Conservation (phyloP, 1,140 invertebrate species). For the Drosophila insularis region DNA sequence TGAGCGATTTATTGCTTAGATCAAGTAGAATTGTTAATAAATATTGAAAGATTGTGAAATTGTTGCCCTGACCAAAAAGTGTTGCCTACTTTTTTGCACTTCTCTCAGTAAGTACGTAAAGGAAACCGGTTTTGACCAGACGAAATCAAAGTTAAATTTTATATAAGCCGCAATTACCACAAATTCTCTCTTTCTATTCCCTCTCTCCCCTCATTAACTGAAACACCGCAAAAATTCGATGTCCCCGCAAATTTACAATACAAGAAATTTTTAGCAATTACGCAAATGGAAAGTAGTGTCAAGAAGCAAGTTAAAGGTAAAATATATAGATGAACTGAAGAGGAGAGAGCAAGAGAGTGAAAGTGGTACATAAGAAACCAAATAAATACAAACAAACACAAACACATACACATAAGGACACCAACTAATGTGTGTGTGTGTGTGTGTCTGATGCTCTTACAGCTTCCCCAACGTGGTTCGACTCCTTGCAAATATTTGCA, state of each 20-base stretch:
- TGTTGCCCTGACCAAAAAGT: background rate
- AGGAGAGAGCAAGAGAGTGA: background rate
- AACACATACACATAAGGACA: background rate
- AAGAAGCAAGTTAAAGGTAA: background rate
- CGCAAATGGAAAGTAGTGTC: background rate
- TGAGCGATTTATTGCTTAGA: background rate
- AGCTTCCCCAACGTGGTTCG: background rate
- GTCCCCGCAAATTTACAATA: background rate
- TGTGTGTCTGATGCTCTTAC: no score
- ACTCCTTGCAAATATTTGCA: constrained; percentile 2
- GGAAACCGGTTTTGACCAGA: background rate
- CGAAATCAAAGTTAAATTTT: background rate
- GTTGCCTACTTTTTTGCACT: background rate
- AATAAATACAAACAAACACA: background rate
- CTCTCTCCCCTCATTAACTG: background rate
- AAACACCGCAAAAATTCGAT: background rate
- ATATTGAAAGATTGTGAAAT: background rate
- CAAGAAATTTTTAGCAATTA: background rate
- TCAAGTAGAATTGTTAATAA: background rate
- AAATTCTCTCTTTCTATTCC: background rate
- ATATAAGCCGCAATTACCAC: background rate
- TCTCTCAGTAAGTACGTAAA: background rate
- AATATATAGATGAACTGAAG: background rate
- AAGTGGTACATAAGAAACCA: background rate
- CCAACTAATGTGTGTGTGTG: no score